Conservation (phyloP, 2,888 invertebrate genomes). For the Linnaemya tessellans region DNA sequence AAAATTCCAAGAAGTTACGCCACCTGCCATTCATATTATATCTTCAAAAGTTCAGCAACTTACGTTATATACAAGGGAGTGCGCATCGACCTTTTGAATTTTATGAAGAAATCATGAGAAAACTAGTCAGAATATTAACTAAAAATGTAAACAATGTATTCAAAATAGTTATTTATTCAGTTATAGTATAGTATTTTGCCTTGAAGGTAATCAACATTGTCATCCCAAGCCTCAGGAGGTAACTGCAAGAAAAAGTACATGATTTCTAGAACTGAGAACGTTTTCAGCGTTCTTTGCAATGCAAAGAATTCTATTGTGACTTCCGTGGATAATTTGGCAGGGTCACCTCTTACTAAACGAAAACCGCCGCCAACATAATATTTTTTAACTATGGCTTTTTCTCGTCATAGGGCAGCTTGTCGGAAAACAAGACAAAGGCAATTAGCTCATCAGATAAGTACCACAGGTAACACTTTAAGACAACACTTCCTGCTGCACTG, state of each 20-base stretch:
- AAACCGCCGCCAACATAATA: too few species aligned
- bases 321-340: too few species aligned
- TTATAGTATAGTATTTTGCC: not conserved
- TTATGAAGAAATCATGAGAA: not conserved
- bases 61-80: constrained; percentile 29
- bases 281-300: not conserved
- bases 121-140: constrained; percentile 17
- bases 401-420: constrained; percentile 18
- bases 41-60: constrained; percentile 14
- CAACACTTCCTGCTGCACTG: constrained; percentile 48
- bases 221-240: constrained; percentile 1
- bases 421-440: constrained; percentile 52
- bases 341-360: too few species aligned
- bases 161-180: constrained; percentile 15
- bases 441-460: constrained; percentile 49
- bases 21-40: constrained; percentile 10
- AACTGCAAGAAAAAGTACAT: constrained; percentile 19
- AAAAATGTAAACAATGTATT: constrained; percentile 8
- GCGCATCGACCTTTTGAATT: constrained; percentile 15
- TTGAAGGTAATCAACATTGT: not conserved
- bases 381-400: not conserved
- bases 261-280: constrained; percentile 1
- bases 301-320: not conserved
- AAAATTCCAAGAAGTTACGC: constrained; percentile 6
- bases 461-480: constrained; percentile 48